Conservation (phyloP, 2,797 vertebrate genomes). For the Phoebastria nigripes region DNA sequence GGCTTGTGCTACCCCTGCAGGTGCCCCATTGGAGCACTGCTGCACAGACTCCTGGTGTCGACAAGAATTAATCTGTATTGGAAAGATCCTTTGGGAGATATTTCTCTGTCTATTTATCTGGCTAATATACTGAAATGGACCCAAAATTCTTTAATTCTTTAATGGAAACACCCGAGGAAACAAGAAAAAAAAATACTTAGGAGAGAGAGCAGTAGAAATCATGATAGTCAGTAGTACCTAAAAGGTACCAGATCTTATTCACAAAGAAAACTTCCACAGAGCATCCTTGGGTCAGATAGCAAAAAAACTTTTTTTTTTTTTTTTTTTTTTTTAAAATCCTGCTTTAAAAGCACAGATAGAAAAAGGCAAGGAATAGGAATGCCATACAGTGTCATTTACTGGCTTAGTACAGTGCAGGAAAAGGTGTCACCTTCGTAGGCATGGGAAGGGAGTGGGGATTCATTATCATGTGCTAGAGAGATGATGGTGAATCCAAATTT, state of each 20-base stretch:
- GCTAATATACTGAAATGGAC: background rate
- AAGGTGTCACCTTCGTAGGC: background rate
- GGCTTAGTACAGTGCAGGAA: background rate
- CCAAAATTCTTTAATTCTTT: background rate
- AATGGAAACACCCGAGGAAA: background rate
- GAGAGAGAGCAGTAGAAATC: background rate
- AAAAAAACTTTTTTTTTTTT: background rate
- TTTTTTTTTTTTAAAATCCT: background rate
- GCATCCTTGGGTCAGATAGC: background rate
- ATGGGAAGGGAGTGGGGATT: background rate
- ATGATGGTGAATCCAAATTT: background rate
- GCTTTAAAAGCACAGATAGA: background rate
- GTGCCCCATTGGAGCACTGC: background rate
- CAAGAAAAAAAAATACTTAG: background rate
- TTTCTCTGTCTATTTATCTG: background rate
- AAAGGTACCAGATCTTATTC: background rate
- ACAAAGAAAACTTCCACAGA: background rate
- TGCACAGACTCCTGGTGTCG: background rate
- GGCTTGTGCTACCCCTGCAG: background rate
- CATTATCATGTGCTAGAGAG: background rate
- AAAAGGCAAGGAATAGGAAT: background rate
- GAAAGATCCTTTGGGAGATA: background rate
- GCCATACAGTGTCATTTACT: background rate
- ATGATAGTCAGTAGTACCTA: background rate
- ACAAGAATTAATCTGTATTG: background rate